phyloP scores from a whole-genome alignment of 2,888 invertebrate species.

The Byasa hedistus region DNA sequence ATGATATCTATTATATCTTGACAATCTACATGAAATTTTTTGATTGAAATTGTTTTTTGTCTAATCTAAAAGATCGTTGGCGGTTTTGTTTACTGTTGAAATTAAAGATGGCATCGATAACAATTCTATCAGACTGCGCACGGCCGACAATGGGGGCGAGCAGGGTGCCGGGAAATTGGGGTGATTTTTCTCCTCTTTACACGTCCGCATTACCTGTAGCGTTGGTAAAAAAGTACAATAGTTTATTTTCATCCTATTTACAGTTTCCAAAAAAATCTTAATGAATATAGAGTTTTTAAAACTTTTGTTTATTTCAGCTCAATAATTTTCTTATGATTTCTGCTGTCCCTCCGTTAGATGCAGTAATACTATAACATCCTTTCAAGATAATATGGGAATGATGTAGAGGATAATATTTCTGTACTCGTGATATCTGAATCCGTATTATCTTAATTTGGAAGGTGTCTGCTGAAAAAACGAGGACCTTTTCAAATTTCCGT shows the following conservation, averaged over 20 bases:
- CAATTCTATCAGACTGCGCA: constrained; percentile 75
- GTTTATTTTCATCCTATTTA: neutral
- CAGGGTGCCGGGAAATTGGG: constrained; percentile 70
- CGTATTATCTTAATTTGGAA: constrained; percentile 44
- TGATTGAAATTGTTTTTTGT: constrained; percentile 6
- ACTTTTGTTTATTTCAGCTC: neutral
- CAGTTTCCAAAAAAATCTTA: no score
- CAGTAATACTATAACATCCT: constrained; percentile 27
- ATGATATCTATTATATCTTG: neutral
- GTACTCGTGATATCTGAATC: constrained; percentile 50
- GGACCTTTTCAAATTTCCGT: constrained; percentile 63
- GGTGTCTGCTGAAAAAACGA: constrained; percentile 35
- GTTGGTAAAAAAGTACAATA: constrained; percentile 41
- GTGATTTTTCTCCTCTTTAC: constrained; percentile 75
- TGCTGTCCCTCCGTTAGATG: constrained; percentile 13
- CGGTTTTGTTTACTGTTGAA: constrained; percentile 68
- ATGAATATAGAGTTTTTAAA: neutral
- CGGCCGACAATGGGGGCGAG: constrained; percentile 63
- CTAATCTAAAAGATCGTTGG: constrained; percentile 33
- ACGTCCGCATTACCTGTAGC: constrained; percentile 49
- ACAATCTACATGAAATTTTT: neutral
- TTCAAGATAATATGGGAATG: constrained; percentile 49
- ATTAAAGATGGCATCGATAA: constrained; percentile 83
- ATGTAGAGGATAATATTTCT: constrained; percentile 52
- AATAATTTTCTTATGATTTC: neutral